Percentiles rank a stretch among this genome's conserved stretches.
Evolutionary conservation across 2,888 invertebrate genomes (phyloP).

Genomic region (Perdita meconis): DNA sequence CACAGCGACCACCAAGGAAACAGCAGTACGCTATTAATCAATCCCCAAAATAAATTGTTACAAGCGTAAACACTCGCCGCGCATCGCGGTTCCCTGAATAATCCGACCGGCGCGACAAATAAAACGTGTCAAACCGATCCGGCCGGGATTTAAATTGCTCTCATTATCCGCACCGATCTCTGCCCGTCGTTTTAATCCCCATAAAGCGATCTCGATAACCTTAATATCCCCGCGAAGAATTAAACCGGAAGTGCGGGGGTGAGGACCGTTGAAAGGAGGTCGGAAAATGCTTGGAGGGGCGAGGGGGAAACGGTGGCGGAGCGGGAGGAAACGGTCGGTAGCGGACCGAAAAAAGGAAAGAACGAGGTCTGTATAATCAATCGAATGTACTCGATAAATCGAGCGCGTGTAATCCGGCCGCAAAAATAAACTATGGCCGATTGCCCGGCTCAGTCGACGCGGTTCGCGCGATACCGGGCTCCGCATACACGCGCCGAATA

Average conservation of each 20-base stretch:
- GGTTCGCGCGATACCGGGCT: conserved; percentile 55
- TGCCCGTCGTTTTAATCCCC: conserved; percentile 31
- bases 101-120: conserved; percentile 45
- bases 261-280: background rate
- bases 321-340: too few relatives aligned
- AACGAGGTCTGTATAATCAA: conserved; percentile 69
- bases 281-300: background rate
- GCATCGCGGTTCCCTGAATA: conserved; percentile 44
- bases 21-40: conserved; percentile 46
- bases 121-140: conserved; percentile 53
- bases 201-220: conserved; percentile 2
- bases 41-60: conserved; percentile 52
- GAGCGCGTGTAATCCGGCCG: conserved; percentile 74
- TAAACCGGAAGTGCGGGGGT: background rate
- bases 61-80: conserved; percentile 42
- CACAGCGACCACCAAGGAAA: conserved; percentile 33
- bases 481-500: conserved; percentile 46
- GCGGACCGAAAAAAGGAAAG: conserved; percentile 20
- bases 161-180: conserved; percentile 36
- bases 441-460: conserved; percentile 54
- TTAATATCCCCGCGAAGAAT: too few relatives aligned
- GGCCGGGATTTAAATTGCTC: conserved; percentile 54
- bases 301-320: conserved; percentile 12
- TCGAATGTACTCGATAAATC: conserved; percentile 76
- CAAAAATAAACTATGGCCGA: conserved; percentile 76